Evolutionary conservation across 2,888 invertebrate species (phyloP), one percentile per base, ranked within the genome.

Genomic region (Drosophila fungiperda): DNA sequence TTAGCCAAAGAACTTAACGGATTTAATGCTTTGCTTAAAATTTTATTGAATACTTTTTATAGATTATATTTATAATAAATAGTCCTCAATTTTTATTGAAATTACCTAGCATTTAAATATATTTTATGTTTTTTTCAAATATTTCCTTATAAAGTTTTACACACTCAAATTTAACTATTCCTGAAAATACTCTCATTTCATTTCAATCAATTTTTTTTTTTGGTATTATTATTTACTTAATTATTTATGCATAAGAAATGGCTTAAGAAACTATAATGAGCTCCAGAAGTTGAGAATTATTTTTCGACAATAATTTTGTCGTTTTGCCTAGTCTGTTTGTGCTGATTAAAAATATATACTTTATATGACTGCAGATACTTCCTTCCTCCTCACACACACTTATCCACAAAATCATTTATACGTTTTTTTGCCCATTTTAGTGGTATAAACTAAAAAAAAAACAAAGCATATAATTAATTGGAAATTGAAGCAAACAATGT

Each of bases 391-490:
- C 45, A 1, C 0, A 15, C 45, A 20, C 3, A n/a, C n/a, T n/a
- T n/a, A n/a, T n/a, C n/a, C n/a, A 23, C 1, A 8, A 45, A 23
- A 23, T 15, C 4, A 45, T 23, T 45, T 45, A 45, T 23, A 7
- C 45, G 3, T 1, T 40, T 42, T 45, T 45, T 23, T 23, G 1
- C 8, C 20, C 4, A 4, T 8, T 45, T 45, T 15, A 20, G 1
- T 20, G 15, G 20, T 23, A 45, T 15, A 20, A 45, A 29, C 15
- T 32, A 53, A 57, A 40, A 49, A 29, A 33, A 23, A 29, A 49
- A 42, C 15, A 42, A 42, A 20, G 36, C 35, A 61, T 65, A 59
- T 38, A 71, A 71, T 68, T 77, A 80, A 78, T 78, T 81, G 45
- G 33, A 60, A 71, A 58, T 49, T 58, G 59, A 49, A 50, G 48